A percentile compares a stretch with the other conserved stretches of the same genome.
phyloP scores from a whole-genome alignment of 2,797 vertebrate species.

The Lagorchestes hirsutus region DNA sequence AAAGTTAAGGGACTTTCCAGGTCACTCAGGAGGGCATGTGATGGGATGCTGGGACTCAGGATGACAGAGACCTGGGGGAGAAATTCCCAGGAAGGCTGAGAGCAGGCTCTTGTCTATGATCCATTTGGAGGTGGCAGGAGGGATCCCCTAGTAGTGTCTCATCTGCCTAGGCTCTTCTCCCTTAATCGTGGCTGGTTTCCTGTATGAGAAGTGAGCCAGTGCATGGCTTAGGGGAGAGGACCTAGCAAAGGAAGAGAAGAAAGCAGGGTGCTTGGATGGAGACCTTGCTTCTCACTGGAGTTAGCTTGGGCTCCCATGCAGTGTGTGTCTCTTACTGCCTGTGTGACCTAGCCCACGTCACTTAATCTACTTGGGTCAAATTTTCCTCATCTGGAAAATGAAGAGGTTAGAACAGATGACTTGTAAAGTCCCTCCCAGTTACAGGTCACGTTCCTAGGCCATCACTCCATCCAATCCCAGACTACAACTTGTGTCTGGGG shows the following conservation, averaged over 20 bases:
- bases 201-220: not conserved
- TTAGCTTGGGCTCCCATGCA: not conserved
- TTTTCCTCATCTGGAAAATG: not conserved
- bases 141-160: not conserved
- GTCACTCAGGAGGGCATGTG: not conserved
- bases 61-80: slow-evolving; percentile 13
- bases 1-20: not conserved
- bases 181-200: not conserved
- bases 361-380: not conserved
- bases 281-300: not conserved
- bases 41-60: slow-evolving; percentile 63
- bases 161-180: not conserved
- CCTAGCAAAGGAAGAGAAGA: not conserved
- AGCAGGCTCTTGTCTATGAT: not conserved
- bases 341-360: not conserved
- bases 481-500: not conserved
- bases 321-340: not conserved
- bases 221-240: not conserved
- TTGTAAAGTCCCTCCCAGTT: not conserved
- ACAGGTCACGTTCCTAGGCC: not conserved
- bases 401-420: not conserved
- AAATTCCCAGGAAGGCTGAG: not conserved
- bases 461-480: not conserved
- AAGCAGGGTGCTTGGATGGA: not conserved
- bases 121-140: not conserved